Percentiles rank a stretch among this genome's conserved stretches.
phyloP scores from a whole-genome alignment of 2,888 invertebrate species.

The Portevinia maculata region DNA sequence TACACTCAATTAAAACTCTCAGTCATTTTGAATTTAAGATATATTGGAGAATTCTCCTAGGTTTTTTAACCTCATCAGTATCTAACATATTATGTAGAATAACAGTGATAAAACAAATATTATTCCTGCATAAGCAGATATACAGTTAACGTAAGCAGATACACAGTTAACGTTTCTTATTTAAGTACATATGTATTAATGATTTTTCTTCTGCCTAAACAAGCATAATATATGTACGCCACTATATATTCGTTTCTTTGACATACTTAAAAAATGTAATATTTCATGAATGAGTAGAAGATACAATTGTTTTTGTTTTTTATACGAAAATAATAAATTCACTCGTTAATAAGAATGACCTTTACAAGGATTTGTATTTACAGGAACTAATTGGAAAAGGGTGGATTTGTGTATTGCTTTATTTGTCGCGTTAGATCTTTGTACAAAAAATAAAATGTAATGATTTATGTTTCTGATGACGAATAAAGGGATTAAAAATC shows the following conservation, averaged over 20 bases:
- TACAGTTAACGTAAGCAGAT: no score
- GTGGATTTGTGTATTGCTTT: no score
- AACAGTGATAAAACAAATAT: slow-evolving; percentile 8
- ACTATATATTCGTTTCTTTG: no score
- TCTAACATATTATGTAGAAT: slow-evolving; percentile 10
- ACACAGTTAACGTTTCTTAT: slow-evolving; percentile 1
- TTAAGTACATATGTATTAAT: background rate
- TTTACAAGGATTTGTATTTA: background rate
- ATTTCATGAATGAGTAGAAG: no score
- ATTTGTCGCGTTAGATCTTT: no score
- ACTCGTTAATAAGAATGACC: background rate
- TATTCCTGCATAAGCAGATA: slow-evolving; percentile 3
- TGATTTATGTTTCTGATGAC: background rate
- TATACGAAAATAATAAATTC: no score
- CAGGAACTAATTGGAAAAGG: background rate
- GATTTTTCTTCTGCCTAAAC: no score
- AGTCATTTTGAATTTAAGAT: slow-evolving; percentile 45
- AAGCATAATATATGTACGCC: no score
- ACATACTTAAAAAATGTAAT: no score
- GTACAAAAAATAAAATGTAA: no score
- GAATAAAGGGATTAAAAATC: background rate
- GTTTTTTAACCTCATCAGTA: slow-evolving; percentile 7
- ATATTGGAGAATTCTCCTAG: slow-evolving; percentile 10
- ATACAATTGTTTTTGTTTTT: no score
- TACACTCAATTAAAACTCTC: slow-evolving; percentile 28